Evolutionary conservation across 2,113 vertebrate species (phyloP), one percentile per base, ranked within the genome.

Genomic region (Dicaeum eximium): DNA sequence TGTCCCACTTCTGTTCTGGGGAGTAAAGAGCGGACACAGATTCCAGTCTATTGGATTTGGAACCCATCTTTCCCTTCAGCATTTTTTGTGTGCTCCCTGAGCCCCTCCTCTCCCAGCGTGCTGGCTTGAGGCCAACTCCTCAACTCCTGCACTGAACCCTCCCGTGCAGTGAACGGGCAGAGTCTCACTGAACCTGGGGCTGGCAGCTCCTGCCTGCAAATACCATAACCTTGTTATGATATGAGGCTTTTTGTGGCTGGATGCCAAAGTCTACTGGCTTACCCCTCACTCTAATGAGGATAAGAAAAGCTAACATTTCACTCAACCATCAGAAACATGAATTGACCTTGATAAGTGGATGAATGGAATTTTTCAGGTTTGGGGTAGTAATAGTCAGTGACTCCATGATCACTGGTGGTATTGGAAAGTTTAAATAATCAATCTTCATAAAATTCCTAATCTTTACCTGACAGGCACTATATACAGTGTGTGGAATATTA

Each of bases 271-370:
- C 87, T 95, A 92, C 89, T 80, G 84, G 62, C 70, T 86, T 95
- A 92, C 66, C 54, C 73, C 90, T 94, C 71, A 37, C 78, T 90
- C 66, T 13, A 72, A 54, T 18, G 23, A 92, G 74, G 67, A 64
- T 73, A 88, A 95, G 80, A 69, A 94, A 94, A 93, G 75, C 88
- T 80, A 93, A 53, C 53, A 67, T 96, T 96, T 96, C 95, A 93
- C n/a, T 95, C 92, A 90, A 72, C 82, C 80, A 92, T 96, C 92
- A 96, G 75, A 95, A 93, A 58, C 40, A 48, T 65, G 88, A 92
- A 93, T 79, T 96, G 90, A 94, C 90, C 90, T 84, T 86, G 94
- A 96, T 92, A 96, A 95, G 78, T 73, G 88, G 74, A 82, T 80
- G 87, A 96, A 69, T 86, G 72, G 75, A 92, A 90, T 92, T 97